Evolutionary conservation across 2,113 vertebrate genomes (phyloP), one percentile per base, ranked within the genome.

Genomic region (Speoplatyrhinus poulsoni): DNA sequence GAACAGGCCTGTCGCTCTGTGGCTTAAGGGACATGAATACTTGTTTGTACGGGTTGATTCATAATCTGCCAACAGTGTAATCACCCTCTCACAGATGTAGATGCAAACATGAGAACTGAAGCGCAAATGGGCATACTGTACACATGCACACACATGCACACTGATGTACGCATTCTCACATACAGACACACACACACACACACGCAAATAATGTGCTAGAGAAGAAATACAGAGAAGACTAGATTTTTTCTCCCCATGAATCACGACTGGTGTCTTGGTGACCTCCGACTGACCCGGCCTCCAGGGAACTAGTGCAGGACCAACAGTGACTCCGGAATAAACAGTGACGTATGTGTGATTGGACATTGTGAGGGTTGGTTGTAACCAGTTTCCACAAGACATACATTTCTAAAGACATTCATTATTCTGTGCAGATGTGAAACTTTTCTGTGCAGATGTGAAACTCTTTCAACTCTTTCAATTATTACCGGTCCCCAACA

Each of bases 11-110:
- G 84, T 87, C 73, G 78, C 67, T 85, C 75, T 46, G 73, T 82
- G 80, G 80, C 85, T 83, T 87, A 46, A 72, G 79, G 86, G 82
- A 87, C 73, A 75, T 80, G 82, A 82, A 83, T 87, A 87, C 84
- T 75, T 87, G 80, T 88, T 84, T 80, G 84, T 85, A 81, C 80
- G 80, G 80, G 72, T 80, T 85, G 82, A 82, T 88, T 90, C 73
- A 88, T 87, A 84, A 87, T 88, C 83, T 85, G 63, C 63, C 58
- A 68, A 77, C 77, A 66, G 81, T 81, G 83, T 83, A 84, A 89
- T 88, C 88, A 83, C 78, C 77, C 85, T 82, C 73, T 83, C 86
- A 84, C 89, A 88, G 80, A 88, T 79, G 80, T 75, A 77, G 58
- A 79, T 65, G 68, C 15, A 73, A 13, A 19, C 17, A 52, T 15